These are phyloP conservation scores for Andrena marginata DNA, from an alignment of 2,888 invertebrate genomes.

Conservation along the genomic window DNA sequence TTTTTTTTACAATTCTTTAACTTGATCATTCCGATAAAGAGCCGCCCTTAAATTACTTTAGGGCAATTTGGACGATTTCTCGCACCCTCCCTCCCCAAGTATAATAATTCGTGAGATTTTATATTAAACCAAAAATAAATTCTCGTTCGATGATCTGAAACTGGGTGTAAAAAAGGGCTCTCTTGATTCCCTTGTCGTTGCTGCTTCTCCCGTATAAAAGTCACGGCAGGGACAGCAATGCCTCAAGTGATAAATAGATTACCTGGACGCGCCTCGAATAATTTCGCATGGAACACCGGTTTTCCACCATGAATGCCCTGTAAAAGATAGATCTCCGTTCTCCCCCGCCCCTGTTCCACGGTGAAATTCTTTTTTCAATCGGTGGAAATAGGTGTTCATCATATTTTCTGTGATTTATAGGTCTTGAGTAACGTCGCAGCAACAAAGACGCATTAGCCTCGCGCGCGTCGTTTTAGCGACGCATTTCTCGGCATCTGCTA, in stretches of 20 bases:
- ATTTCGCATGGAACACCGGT: conserved; percentile 30
- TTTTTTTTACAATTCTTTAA: too few species aligned
- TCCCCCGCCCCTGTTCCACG: background rate
- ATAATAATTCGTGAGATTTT: too few species aligned
- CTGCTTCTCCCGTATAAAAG: conserved; percentile 39
- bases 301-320: conserved; percentile 3
- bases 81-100: too few species aligned
- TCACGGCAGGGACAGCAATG: conserved; percentile 46
- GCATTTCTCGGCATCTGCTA: too few species aligned
- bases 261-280: conserved; percentile 55
- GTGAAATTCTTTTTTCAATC: conserved; percentile 5
- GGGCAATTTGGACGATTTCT: too few species aligned
- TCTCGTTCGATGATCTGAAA: conserved; percentile 22
- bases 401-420: background rate
- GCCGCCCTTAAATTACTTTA: too few species aligned
- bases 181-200: conserved; percentile 10
- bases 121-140: conserved; percentile 14
- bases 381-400: background rate
- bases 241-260: conserved; percentile 62
- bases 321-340: background rate
- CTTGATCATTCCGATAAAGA: too few species aligned
- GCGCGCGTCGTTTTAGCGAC: background rate
- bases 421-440: background rate
- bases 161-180: background rate
- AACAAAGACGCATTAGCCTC: background rate